Base-by-base conservation (phyloP, 2,888 invertebrate species). In the Nemoura dubitans region DNA sequence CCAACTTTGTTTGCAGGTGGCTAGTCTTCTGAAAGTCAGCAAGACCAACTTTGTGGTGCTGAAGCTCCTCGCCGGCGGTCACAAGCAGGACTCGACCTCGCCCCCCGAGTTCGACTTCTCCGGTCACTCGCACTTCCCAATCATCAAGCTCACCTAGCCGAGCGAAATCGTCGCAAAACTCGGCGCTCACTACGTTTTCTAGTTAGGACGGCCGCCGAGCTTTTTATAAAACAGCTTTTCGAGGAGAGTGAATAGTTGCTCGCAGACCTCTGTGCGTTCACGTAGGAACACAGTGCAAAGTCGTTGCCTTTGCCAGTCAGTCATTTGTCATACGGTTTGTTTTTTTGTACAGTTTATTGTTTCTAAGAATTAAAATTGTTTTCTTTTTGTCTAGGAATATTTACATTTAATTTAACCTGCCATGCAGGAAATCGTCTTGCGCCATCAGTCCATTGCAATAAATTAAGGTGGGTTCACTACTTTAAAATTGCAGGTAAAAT, bases 31-130 rank as follows among this genome's bases (percentile, higher is more conserved):
- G 85, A 97, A 97, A 92, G 96, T 99, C 89, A 96, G 97, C 77
- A 99, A 99, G 93, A 98, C 97, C 0, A 99, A 99, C 93, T 98
- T 97, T 91, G 96, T 99, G 89, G 98, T 99, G 21, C 94, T 98
- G 92, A 98, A 98, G 92, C 93, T 99, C 87, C 92, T 99, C 88
- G 96, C 97, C 0, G 97, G 97, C 88, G 99, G 98, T 10, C 98
- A 98, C 91, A 97, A 97, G 91, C 95, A 96, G 90, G 97, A 97
- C 88, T 96, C 97, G 0, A 95, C 94, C 87, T 94, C 94, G 27
- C 96, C 97, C 14, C 97, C 98, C 0, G 96, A 97, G 89, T 98
- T 98, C 91, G 98, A 98, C 91, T 98, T 98, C 91, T 95, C 96
- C 78, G 94, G 94, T 89, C 98, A 98, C 92, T 95, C 95, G 91